A percentile compares a stretch with the other conserved stretches of the same genome.
These are phyloP conservation scores for Zophobas morio DNA, from an alignment of 1,140 invertebrate species.

Conservation along the genomic window DNA sequence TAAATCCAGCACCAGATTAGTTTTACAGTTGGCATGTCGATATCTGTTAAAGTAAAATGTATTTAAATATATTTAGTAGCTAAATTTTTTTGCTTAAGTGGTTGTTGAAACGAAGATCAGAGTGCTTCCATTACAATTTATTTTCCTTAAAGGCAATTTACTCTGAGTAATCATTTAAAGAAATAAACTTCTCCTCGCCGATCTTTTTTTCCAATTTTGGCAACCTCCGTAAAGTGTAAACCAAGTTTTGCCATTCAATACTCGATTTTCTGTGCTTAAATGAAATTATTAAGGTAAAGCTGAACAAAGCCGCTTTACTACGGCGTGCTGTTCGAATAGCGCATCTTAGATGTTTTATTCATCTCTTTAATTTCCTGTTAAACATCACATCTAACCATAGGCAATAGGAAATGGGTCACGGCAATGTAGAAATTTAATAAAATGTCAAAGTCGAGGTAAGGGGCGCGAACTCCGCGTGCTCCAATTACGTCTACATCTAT, in stretches of 20 bases:
- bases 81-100: too few species aligned
- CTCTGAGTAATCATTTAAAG: too few species aligned
- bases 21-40: too few species aligned
- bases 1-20: too few species aligned
- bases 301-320: conserved; percentile 13
- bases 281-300: conserved; percentile 33
- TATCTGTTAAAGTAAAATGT: too few species aligned
- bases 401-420: conserved; percentile 43
- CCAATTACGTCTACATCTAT: conserved; percentile 20
- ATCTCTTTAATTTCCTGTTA: conserved; percentile 46
- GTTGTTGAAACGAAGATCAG: too few species aligned
- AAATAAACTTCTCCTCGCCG: too few species aligned
- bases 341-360: conserved; percentile 46
- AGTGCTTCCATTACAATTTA: too few species aligned
- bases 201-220: too few species aligned
- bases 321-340: not conserved
- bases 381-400: conserved; percentile 36
- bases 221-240: too few species aligned
- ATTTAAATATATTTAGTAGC: too few species aligned
- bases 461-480: not conserved
- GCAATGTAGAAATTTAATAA: conserved; percentile 31
- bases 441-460: conserved; percentile 11
- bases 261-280: conserved; percentile 8
- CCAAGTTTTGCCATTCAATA: not conserved
- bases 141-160: too few species aligned